These are phyloP conservation scores for Spodoptera litura DNA, from an alignment of 1,140 invertebrate genomes.

Conservation along the genomic window DNA sequence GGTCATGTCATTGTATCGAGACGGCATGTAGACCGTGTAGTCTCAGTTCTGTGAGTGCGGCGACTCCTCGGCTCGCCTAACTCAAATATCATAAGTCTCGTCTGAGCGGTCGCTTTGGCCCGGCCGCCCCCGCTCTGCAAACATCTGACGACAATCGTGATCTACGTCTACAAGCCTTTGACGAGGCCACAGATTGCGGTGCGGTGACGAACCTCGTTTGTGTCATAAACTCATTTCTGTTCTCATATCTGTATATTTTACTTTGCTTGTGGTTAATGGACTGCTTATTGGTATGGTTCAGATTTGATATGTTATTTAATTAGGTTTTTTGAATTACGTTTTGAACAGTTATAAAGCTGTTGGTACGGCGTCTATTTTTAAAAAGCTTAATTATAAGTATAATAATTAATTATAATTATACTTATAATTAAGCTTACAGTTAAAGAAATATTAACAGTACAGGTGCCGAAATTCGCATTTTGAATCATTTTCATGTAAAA, in stretches of 20 bases:
- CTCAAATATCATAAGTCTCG: constrained; percentile 73
- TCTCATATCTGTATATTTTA: constrained; percentile 32
- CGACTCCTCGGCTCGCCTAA: constrained; percentile 48
- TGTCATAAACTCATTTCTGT: constrained; percentile 45
- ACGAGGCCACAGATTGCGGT: constrained; percentile 56
- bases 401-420: no score
- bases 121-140: constrained; percentile 53
- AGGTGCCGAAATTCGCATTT: constrained; percentile 7
- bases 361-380: no score
- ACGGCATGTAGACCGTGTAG: background rate
- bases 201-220: constrained; percentile 52
- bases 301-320: constrained; percentile 5
- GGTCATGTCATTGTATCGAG: background rate
- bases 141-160: constrained; percentile 69
- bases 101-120: constrained; percentile 53
- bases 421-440: no score
- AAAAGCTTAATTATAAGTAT: no score
- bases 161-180: constrained; percentile 65
- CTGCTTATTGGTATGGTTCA: constrained; percentile 9
- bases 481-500: constrained; percentile 5
- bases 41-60: constrained; percentile 4
- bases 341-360: no score
- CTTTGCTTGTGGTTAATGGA: background rate
- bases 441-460: no score
- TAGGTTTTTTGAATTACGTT: background rate